These are phyloP conservation scores for Scelioninae gen. 2 DNA, from an alignment of 2,888 invertebrate species.

Conservation along the genomic window DNA sequence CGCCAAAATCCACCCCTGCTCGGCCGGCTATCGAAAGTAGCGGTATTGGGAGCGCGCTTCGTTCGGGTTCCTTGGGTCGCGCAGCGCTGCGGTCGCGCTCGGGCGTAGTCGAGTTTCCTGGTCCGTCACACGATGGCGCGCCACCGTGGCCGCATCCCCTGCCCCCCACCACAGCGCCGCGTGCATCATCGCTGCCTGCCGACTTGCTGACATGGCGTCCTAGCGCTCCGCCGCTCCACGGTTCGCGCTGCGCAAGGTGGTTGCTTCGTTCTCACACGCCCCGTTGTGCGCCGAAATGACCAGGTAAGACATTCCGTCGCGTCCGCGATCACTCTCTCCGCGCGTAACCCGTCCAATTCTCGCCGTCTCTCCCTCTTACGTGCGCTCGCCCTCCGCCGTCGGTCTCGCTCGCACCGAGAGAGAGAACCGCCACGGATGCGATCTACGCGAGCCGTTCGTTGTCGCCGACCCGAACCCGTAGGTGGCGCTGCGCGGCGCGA, in stretches of 20 bases:
- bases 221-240: conserved; percentile 67
- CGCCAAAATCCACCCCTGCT: conserved; percentile 15
- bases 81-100: conserved; percentile 64
- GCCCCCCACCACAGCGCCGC: conserved; percentile 42
- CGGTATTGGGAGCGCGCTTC: conserved; percentile 32
- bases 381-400: too few relatives aligned
- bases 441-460: conserved; percentile 1
- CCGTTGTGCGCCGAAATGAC: conserved; percentile 67
- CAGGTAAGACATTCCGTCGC: conserved; percentile 67
- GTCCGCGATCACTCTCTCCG: conserved; percentile 9
- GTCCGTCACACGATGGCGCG: conserved; percentile 71
- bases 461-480: neutral
- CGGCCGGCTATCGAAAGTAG: conserved; percentile 27
- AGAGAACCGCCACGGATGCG: neutral
- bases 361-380: neutral
- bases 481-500: conserved; percentile 22
- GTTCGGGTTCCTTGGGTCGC: conserved; percentile 66
- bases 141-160: conserved; percentile 62
- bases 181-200: conserved; percentile 61
- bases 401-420: neutral
- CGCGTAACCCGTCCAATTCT: conserved; percentile 2
- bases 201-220: conserved; percentile 75
- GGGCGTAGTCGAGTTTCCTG: conserved; percentile 73
- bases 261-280: conserved; percentile 59
- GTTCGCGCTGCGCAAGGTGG: conserved; percentile 61